phyloP scores from a whole-genome alignment of 2,888 invertebrate species.

The Agrotis clavis region DNA sequence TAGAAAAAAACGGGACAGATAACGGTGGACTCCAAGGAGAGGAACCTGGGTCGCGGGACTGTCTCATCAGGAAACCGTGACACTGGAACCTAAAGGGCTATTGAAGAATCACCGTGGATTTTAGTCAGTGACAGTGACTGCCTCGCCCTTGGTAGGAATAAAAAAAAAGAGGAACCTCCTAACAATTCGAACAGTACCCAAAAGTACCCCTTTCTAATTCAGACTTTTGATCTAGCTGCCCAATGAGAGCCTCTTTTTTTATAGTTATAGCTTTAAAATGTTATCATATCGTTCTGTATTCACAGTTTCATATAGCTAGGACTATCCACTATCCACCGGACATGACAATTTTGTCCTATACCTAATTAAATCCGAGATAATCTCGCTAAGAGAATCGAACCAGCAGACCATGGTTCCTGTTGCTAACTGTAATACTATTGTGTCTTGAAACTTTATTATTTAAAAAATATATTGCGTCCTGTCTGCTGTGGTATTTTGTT shows the following conservation, averaged over 20 bases:
- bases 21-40: no score
- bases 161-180: background rate
- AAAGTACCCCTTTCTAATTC: background rate
- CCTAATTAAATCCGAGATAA: constrained; percentile 40
- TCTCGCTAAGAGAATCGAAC: constrained; percentile 37
- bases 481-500: background rate
- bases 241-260: background rate
- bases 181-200: background rate
- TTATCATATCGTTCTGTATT: background rate
- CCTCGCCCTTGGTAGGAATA: no score
- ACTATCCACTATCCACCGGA: constrained; percentile 10
- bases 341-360: constrained; percentile 36
- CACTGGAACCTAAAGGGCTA: no score
- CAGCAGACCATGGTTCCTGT: constrained; percentile 58
- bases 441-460: constrained; percentile 31
- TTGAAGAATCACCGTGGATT: no score
- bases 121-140: no score
- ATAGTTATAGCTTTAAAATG: background rate
- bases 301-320: constrained; percentile 9
- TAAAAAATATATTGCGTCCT: constrained; percentile 32
- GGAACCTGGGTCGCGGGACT: no score
- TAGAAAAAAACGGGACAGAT: no score
- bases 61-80: no score
- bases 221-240: background rate
- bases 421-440: constrained; percentile 29